Evolutionary conservation across 2,888 invertebrate genomes (phyloP).

Genomic region (Apantesis nais): DNA sequence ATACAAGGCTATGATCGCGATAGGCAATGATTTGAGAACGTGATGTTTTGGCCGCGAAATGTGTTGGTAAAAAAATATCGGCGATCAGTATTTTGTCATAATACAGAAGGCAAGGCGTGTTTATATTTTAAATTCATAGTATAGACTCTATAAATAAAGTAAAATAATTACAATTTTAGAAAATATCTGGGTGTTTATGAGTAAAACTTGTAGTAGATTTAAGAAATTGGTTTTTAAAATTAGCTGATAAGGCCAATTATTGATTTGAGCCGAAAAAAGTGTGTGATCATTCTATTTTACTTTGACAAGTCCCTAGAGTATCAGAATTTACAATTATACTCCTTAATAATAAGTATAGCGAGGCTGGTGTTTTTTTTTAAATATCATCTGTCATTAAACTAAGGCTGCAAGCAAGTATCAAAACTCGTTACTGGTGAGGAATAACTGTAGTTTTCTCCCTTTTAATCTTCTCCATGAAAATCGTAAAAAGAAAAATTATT

Average conservation of each 20-base stretch:
- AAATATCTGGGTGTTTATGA: background rate
- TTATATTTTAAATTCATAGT: background rate
- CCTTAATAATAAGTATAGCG: no score
- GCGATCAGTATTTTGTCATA: background rate
- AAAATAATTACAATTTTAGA: background rate
- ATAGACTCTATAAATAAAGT: background rate
- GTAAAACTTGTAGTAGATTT: no score
- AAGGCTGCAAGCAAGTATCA: background rate
- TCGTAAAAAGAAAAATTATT: background rate
- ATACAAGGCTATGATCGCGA: slow-evolving; percentile 67
- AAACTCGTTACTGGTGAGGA: background rate
- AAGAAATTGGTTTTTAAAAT: no score
- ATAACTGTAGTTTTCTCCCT: background rate
- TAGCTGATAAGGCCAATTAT: background rate
- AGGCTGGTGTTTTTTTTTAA: no score
- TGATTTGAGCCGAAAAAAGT: background rate
- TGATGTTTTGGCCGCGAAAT: slow-evolving; percentile 27
- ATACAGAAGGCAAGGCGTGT: background rate
- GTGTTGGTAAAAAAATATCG: slow-evolving; percentile 18
- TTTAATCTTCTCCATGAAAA: background rate
- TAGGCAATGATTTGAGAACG: slow-evolving; percentile 53
- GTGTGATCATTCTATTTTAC: background rate
- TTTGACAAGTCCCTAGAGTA: background rate
- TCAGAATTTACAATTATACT: background rate
- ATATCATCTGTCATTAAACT: background rate